These are phyloP conservation scores for Anguilla anguilla DNA, from an alignment of 2,797 vertebrate species.

Conservation along the genomic window DNA sequence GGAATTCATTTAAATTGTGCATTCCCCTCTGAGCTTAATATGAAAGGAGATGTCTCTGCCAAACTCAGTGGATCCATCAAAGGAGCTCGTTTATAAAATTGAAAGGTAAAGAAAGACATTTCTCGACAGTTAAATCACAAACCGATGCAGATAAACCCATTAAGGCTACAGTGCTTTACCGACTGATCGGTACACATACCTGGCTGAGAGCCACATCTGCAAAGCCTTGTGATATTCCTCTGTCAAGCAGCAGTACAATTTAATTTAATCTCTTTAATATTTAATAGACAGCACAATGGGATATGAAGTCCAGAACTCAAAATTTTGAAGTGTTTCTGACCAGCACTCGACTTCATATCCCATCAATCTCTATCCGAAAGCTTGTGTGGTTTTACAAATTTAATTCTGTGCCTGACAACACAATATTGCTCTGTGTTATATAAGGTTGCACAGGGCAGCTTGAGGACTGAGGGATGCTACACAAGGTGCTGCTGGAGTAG, in stretches of 20 bases:
- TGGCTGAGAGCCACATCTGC: not conserved
- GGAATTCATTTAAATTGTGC: constrained; percentile 40
- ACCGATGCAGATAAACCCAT: constrained; percentile 14
- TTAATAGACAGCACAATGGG: not conserved
- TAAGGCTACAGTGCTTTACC: not conserved
- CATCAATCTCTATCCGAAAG: not conserved
- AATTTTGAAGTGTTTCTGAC: not conserved
- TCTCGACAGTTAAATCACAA: constrained; percentile 17
- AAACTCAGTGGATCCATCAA: constrained; percentile 42
- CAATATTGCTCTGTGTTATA: not conserved
- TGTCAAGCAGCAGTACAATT: not conserved
- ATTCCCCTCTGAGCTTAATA: constrained; percentile 26
- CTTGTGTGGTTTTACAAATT: not conserved
- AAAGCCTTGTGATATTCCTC: not conserved
- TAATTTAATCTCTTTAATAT: not conserved
- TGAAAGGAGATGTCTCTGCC: constrained; percentile 27
- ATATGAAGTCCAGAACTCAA: not conserved
- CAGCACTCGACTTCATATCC: not conserved
- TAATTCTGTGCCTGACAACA: not conserved
- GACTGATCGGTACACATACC: not conserved
- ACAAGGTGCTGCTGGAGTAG: not conserved
- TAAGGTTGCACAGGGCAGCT: not conserved
- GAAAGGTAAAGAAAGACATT: not conserved
- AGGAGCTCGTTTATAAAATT: constrained; percentile 39
- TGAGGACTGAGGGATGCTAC: not conserved